Evolutionary conservation across 2,888 invertebrate species (phyloP), one percentile per base, ranked within the genome.

Genomic region (Plagodis dolabraria): DNA sequence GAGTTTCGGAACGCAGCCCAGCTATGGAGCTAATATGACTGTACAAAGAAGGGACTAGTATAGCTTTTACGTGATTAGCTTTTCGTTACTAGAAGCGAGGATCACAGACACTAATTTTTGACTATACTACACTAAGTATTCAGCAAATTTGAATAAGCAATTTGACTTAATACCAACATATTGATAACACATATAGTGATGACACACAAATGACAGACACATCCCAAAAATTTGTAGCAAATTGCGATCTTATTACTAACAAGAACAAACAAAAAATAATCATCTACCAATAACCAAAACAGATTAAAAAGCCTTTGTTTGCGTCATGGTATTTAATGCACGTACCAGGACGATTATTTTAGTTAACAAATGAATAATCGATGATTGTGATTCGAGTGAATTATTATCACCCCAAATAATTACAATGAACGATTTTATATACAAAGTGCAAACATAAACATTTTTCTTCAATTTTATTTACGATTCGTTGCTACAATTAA

Each of bases 241-340:
- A 9, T 38, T 38, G 38, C 34, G 40, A 9, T 7, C 12, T 11
- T 6, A 40, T 22, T 48, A 46, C n/a, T 47, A 47, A 38, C 33
- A 46, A 40, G 33, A 40, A 46, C 36, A 12, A 45, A 45, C 44
- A 7, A 44, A 47, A n/a, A 52, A 53, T 5, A 12, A 47, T 36
- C 44, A 52, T 45, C 40, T 53, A 56, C 55, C 33, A 7, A 22
- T 40, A 51, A 51, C 48, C 47, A 63, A 63, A 59, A 66, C 45
- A 66, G 54, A 45, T 48, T 60, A 47, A 60, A 35, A 63, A 56
- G 48, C 55, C 12, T 35, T 48, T 40, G n/a, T 49, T 47, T 47
- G 52, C 52, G 48, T 36, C n/a, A 38, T 47, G 47, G 43, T 4
- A 49, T 22, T 43, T 11, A 5, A 43, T 42, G 42, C 44, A 47